Percentiles rank a stretch among this genome's conserved stretches.
phyloP scores from a whole-genome alignment of 2,797 vertebrate genomes.

The Mycteria americana region DNA sequence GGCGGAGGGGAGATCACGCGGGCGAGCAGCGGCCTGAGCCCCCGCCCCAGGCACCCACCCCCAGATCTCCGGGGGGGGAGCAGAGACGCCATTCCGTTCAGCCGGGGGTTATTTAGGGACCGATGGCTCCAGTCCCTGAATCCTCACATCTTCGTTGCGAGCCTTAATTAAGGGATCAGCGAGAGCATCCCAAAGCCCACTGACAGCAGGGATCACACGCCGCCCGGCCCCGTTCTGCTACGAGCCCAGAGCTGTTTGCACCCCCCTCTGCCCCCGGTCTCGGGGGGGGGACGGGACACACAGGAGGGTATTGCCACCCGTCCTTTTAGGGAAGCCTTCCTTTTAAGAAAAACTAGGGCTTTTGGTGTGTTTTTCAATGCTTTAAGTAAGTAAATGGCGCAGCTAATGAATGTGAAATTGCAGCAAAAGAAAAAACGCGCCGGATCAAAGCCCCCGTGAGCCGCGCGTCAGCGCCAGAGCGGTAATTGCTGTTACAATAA shows the following conservation, averaged over 20 bases:
- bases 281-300: fast-evolving
- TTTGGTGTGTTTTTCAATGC: not conserved
- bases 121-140: not conserved
- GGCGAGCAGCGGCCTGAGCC: not conserved
- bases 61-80: not conserved
- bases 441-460: not conserved
- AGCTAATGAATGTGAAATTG: not conserved
- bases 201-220: not conserved
- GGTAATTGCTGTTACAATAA: not conserved
- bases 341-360: fast-evolving
- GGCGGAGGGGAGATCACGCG: not conserved
- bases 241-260: not conserved
- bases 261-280: not conserved
- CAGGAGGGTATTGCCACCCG: not conserved
- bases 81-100: fast-evolving
- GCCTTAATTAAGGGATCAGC: not conserved
- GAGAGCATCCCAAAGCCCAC: not conserved
- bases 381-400: not conserved
- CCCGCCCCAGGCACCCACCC: not conserved
- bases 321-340: not conserved
- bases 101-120: not conserved
- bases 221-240: not conserved
- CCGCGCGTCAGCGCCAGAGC: not conserved
- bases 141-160: not conserved
- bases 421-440: not conserved